Percentiles rank a stretch among this genome's conserved stretches.
Evolutionary conservation across 92 coral and sea anemone species (phyloP).

Genomic region (Epizoanthus ramosus): DNA sequence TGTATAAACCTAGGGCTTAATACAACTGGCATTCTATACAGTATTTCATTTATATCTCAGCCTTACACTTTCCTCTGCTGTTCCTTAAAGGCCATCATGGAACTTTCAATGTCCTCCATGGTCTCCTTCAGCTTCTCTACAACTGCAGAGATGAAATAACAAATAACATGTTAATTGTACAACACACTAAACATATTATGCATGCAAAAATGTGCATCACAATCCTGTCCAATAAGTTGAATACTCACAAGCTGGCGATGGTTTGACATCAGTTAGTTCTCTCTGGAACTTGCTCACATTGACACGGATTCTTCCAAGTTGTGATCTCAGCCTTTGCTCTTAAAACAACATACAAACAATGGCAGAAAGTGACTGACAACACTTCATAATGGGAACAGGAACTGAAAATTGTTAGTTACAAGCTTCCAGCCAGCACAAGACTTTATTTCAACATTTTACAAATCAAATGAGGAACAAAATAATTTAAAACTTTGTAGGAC

Average conservation of each 20-base stretch:
- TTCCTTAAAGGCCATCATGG: slow-evolving; percentile 91
- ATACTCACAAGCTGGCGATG: slow-evolving; percentile 83
- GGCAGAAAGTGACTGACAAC: background rate
- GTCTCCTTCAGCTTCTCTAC: slow-evolving; percentile 92
- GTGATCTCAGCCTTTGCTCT: slow-evolving; percentile 86
- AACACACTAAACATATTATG: too few species aligned
- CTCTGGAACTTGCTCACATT: slow-evolving; percentile 93
- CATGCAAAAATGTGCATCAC: background rate
- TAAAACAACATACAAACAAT: background rate
- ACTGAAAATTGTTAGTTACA: too few species aligned
- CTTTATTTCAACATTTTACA: too few species aligned
- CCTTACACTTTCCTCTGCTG: slow-evolving; percentile 91
- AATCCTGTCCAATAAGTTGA: background rate
- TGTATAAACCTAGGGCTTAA: too few species aligned
- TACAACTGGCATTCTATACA: too few species aligned
- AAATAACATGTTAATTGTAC: background rate
- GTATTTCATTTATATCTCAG: background rate
- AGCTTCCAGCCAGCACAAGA: too few species aligned
- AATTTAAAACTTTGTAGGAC: too few species aligned
- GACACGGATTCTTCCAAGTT: slow-evolving; percentile 73
- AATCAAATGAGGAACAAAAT: too few species aligned
- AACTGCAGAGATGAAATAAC: slow-evolving; percentile 49
- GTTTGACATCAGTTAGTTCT: slow-evolving; percentile 90
- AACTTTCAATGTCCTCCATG: slow-evolving; percentile 96
- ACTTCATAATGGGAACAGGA: too few species aligned